A percentile compares a stretch with the other conserved stretches of the same genome.
Evolutionary conservation across 2,797 vertebrate species (phyloP).

Genomic region (Spinus pinus): DNA sequence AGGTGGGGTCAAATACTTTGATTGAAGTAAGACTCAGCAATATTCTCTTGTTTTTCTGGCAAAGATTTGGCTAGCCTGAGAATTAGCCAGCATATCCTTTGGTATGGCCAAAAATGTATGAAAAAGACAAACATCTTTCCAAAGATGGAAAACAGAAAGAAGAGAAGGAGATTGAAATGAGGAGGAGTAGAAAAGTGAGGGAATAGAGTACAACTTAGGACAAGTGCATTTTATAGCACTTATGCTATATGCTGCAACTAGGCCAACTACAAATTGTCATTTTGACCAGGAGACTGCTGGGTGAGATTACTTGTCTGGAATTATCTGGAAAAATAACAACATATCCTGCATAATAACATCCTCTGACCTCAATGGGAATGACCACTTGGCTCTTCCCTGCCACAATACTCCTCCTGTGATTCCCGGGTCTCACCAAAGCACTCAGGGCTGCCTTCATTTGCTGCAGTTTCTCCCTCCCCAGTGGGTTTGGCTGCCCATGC

Average conservation of each 20-base stretch:
- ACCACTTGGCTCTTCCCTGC: background rate
- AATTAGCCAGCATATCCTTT: background rate
- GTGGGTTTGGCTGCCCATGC: background rate
- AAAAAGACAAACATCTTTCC: background rate
- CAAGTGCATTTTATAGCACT: background rate
- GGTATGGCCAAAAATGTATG: background rate
- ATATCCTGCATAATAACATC: background rate
- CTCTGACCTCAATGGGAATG: rapidly evolving
- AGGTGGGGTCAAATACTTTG: background rate
- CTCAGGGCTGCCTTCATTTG: background rate
- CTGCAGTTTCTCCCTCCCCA: background rate
- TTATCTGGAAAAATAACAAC: background rate
- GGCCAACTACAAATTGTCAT: background rate
- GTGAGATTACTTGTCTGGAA: background rate
- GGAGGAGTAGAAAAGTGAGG: background rate
- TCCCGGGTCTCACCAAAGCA: background rate
- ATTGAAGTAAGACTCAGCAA: background rate
- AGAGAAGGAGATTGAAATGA: background rate
- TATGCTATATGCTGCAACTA: background rate
- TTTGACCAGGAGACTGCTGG: background rate
- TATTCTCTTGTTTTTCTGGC: background rate
- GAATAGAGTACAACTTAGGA: background rate
- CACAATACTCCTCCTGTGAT: background rate
- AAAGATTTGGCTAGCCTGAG: background rate
- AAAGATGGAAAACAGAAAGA: background rate